Evolutionary conservation across 2,113 vertebrate species (phyloP), one percentile per base, ranked within the genome.

Genomic region (Crotalus tigris): DNA sequence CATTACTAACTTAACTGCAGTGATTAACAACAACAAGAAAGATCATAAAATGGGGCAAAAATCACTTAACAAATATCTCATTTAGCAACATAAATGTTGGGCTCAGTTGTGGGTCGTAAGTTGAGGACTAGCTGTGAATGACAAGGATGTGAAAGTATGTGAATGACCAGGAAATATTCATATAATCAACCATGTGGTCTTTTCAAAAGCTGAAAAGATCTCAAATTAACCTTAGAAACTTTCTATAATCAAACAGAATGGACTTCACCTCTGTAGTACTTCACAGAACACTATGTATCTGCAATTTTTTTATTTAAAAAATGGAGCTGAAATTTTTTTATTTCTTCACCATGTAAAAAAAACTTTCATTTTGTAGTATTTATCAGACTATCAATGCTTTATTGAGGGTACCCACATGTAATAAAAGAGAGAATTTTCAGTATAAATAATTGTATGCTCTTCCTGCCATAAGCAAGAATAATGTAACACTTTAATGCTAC

Each of bases 381-480:
- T 59, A 59, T 81, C 33, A 81, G 13, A n/a, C 29, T n/a, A 69
- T 17, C 69, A 21, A 81, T 81, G 15, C 6, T 81, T 33, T 39
- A 81, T 81, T 81, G 33, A 81, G 33, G 15, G 17, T 81, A 39
- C 15, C 23, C 33, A 59, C 24, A 44, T 24, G 4, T 69, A 90
- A 61, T 26, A 12, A 49, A 33, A 57, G 23, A 88, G 23, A 89
- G 44, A 58, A 61, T 59, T 12, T 44, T 55, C 53, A 88, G 58
- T 8, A 64, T 91, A 51, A 88, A 24, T 24, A 75, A 29, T 1
- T 87, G 9, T 75, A 46, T 5, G 0, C 39, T 11, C 11, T 46
- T 0, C 9, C 23, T 19, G 0, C 12, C 1, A 1, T 39, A 0
- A 0, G 55, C 3, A 26, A 46, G 21, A 2, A 51, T 33, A 75